Evolutionary conservation across 2,113 vertebrate genomes (phyloP).

Genomic region (Catharus fuscescens): DNA sequence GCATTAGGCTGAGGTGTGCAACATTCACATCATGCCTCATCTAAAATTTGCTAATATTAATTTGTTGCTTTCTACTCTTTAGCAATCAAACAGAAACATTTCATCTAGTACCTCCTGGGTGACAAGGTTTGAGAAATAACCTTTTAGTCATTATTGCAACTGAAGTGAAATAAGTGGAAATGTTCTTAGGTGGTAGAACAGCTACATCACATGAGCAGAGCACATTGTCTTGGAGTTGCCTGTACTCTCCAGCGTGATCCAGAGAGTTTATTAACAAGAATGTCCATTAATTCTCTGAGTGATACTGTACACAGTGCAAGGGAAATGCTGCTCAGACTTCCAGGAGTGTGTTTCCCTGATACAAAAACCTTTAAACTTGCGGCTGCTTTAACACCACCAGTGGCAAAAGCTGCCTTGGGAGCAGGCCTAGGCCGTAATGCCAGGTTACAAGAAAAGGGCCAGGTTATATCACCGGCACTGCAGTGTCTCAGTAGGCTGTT

Average conservation of each 20-base stretch:
- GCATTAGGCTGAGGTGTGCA: background rate
- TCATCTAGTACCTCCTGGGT: background rate
- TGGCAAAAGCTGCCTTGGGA: background rate
- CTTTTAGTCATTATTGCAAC: background rate
- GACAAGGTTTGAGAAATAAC: slow-evolving; percentile 21
- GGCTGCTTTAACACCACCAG: background rate
- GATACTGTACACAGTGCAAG: background rate
- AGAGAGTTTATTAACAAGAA: background rate
- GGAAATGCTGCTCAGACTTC: background rate
- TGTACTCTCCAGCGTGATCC: background rate
- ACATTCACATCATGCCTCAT: background rate
- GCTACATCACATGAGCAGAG: background rate
- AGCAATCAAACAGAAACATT: slow-evolving; percentile 37
- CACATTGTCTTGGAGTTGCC: background rate
- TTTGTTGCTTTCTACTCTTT: slow-evolving; percentile 26
- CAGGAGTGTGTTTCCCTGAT: background rate
- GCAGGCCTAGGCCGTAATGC: background rate
- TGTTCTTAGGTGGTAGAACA: background rate
- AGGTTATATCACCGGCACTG: background rate
- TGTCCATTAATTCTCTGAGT: background rate
- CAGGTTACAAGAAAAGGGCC: background rate
- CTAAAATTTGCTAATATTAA: background rate
- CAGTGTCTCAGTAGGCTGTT: background rate
- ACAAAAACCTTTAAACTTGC: background rate
- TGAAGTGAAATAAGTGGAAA: background rate